Conservation (phyloP, 1,140 invertebrate genomes). For the Drosophila willistoni region DNA sequence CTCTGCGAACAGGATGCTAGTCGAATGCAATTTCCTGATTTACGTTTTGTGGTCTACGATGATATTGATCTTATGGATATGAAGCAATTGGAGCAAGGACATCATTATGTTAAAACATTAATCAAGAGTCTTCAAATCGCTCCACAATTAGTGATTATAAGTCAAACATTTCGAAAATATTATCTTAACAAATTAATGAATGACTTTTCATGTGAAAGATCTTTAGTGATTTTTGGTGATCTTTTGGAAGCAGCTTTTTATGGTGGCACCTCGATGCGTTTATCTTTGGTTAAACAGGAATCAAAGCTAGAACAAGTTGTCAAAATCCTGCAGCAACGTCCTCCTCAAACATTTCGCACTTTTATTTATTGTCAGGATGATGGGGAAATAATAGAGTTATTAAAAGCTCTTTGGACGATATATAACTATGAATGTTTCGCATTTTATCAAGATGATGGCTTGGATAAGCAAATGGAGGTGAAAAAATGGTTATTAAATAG, state of each 20-base stretch:
- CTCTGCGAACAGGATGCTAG: not conserved
- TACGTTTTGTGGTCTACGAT: slow-evolving; percentile 46
- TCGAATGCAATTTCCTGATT: slow-evolving; percentile 6
- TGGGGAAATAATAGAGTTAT: slow-evolving; percentile 33
- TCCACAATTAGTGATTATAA: slow-evolving; percentile 46
- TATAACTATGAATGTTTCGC: slow-evolving; percentile 37
- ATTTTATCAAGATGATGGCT: slow-evolving; percentile 45
- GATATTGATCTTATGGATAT: slow-evolving; percentile 53
- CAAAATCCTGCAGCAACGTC: slow-evolving; percentile 27
- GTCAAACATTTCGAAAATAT: slow-evolving; percentile 28
- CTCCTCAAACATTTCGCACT: slow-evolving; percentile 37
- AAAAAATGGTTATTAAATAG: slow-evolving; percentile 28
- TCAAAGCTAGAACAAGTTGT: slow-evolving; percentile 26
- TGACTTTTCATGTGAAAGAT: slow-evolving; percentile 14
- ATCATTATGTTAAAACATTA: not conserved
- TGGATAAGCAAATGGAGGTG: slow-evolving; percentile 26
- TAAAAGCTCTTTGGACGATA: not conserved
- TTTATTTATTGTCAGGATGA: slow-evolving; percentile 48
- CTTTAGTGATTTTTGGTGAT: slow-evolving; percentile 54
- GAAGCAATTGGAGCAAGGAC: not conserved
- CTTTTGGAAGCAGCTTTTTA: slow-evolving; percentile 60
- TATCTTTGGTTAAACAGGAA: not conserved
- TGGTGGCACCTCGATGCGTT: slow-evolving; percentile 27
- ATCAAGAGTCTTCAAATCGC: not conserved
- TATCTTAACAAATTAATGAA: slow-evolving; percentile 17